Conservation (phyloP, 1,140 invertebrate species). For the Lepidostoma basale region DNA sequence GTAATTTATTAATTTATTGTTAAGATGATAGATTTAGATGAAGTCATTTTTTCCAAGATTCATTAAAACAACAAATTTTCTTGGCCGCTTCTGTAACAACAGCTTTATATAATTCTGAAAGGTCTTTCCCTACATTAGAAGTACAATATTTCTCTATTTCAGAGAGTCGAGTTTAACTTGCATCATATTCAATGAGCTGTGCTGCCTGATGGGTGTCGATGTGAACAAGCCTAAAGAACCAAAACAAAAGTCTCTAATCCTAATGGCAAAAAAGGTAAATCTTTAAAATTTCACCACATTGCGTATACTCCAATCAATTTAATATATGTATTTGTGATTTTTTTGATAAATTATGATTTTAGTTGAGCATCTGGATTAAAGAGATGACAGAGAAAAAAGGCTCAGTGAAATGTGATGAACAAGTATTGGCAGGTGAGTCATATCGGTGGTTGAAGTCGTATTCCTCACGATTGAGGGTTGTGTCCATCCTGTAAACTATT, state of each 20-base stretch:
- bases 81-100: no score
- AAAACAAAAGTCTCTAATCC: neutral
- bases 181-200: constrained; percentile 23
- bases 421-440: neutral
- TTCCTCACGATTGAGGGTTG: no score
- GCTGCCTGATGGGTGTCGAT: constrained; percentile 7
- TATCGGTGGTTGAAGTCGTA: no score
- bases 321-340: neutral
- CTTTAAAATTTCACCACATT: no score
- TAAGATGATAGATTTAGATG: no score
- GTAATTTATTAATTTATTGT: no score
- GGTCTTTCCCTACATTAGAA: no score
- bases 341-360: neutral
- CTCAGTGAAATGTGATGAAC: neutral
- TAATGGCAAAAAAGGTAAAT: constrained; percentile 23
- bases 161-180: constrained; percentile 15
- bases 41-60: no score
- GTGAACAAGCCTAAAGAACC: constrained; percentile 1
- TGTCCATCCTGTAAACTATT: no score
- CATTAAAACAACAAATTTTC: no score
- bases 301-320: neutral
- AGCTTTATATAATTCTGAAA: no score
- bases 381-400: constrained; percentile 11
- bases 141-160: no score
- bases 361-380: constrained; percentile 23